Percentiles rank a stretch among this genome's conserved stretches.
phyloP scores from a whole-genome alignment of 2,113 vertebrate species.

The Pampusana beccarii region DNA sequence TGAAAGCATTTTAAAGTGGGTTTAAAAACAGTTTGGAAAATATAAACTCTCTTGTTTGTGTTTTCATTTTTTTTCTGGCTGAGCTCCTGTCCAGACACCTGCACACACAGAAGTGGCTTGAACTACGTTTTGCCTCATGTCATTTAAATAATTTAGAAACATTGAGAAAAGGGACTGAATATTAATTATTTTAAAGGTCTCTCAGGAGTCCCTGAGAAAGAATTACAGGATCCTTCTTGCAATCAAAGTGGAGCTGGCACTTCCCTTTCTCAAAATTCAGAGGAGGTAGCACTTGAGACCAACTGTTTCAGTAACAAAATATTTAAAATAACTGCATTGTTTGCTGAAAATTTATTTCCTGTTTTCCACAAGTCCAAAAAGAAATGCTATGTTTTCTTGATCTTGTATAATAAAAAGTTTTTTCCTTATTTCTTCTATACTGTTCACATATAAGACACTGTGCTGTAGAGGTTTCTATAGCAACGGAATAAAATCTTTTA shows the following conservation, averaged over 20 bases:
- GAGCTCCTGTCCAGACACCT: background rate
- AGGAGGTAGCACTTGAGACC: background rate
- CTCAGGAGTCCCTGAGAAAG: background rate
- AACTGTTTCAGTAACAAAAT: background rate
- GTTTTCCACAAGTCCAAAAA: background rate
- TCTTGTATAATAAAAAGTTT: background rate
- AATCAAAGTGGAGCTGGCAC: background rate
- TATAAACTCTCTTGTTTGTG: background rate
- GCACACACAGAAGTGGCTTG: background rate
- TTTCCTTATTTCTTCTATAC: background rate
- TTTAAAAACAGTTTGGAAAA: background rate
- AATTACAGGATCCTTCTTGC: background rate
- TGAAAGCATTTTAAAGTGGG: background rate
- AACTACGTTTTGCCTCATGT: background rate
- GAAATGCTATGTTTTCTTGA: background rate
- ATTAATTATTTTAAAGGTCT: slow-evolving; percentile 14
- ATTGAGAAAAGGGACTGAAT: background rate
- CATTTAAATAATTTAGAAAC: slow-evolving; percentile 32
- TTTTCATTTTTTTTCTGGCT: background rate
- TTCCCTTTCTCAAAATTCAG: background rate
- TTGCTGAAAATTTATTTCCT: background rate
- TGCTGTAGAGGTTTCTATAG: slow-evolving; percentile 49
- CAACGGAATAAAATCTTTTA: slow-evolving; percentile 31
- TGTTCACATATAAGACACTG: background rate
- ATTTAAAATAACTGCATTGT: background rate